Percentiles rank a stretch among this genome's conserved stretches.
These are phyloP conservation scores for Tetragonula carbonaria DNA, from an alignment of 2,888 invertebrate genomes.

Conservation along the genomic window DNA sequence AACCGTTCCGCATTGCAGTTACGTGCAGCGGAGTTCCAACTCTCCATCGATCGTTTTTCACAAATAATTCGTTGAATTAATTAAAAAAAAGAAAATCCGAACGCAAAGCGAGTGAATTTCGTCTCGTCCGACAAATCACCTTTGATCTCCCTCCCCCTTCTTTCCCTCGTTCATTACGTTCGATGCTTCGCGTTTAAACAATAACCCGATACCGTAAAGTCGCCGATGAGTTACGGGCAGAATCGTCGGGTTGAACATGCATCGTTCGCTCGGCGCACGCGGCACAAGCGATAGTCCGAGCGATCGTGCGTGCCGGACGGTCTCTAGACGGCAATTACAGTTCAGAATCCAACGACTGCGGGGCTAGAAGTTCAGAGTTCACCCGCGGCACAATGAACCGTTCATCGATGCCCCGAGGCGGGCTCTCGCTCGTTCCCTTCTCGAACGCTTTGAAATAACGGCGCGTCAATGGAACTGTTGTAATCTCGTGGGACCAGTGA, in stretches of 20 bases:
- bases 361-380: conserved; percentile 69
- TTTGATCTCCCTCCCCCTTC: neutral
- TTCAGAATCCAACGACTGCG: conserved; percentile 59
- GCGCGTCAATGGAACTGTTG: conserved; percentile 71
- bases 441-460: conserved; percentile 63
- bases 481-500: conserved; percentile 51
- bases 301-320: conserved; percentile 34
- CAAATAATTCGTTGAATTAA: neutral
- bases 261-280: conserved; percentile 6
- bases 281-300: neutral
- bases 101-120: neutral
- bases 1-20: conserved; percentile 66
- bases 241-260: neutral
- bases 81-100: neutral
- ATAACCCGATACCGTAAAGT: neutral
- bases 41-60: neutral
- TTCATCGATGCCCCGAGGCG: conserved; percentile 66
- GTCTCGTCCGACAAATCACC: neutral
- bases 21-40: conserved; percentile 25
- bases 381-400: conserved; percentile 70
- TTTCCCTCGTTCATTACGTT: too few species aligned
- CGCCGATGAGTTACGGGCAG: neutral
- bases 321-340: conserved; percentile 50
- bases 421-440: conserved; percentile 28
- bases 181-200: neutral